A percentile compares a stretch with the other conserved stretches of the same genome.
phyloP scores from a whole-genome alignment of 92 coral and sea anemone genomes.

The Heteractis magnifica region DNA sequence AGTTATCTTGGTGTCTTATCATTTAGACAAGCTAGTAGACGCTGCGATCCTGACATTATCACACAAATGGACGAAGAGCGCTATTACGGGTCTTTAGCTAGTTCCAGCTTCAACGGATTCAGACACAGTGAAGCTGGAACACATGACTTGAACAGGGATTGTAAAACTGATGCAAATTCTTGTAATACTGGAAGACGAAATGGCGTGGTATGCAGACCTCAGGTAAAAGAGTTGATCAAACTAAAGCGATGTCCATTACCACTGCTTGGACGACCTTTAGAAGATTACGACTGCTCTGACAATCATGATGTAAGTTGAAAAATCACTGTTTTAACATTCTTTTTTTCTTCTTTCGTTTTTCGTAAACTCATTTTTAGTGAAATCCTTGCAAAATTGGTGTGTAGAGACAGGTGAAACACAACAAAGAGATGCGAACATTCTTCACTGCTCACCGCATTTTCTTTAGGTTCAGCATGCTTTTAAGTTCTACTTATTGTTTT shows the following conservation, averaged over 20 bases:
- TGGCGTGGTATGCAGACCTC: neutral
- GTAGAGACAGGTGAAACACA: conserved; percentile 13
- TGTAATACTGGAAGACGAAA: neutral
- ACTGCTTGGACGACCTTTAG: conserved; percentile 59
- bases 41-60: neutral
- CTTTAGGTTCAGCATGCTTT: neutral
- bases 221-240: neutral
- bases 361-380: no score
- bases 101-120: neutral
- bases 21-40: neutral
- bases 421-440: neutral
- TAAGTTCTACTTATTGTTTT: conserved; percentile 5
- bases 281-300: conserved; percentile 64
- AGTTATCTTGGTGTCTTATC: neutral
- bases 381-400: neutral
- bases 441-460: neutral
- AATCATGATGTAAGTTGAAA: conserved; percentile 20
- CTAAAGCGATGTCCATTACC: conserved; percentile 53
- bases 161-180: neutral
- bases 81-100: neutral
- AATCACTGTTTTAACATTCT: neutral
- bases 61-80: conserved; percentile 16
- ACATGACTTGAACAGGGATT: neutral
- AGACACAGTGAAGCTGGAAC: neutral
- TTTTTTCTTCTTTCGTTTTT: neutral